These are phyloP conservation scores for Conomelus anceps DNA, from an alignment of 2,888 invertebrate genomes.

Conservation along the genomic window DNA sequence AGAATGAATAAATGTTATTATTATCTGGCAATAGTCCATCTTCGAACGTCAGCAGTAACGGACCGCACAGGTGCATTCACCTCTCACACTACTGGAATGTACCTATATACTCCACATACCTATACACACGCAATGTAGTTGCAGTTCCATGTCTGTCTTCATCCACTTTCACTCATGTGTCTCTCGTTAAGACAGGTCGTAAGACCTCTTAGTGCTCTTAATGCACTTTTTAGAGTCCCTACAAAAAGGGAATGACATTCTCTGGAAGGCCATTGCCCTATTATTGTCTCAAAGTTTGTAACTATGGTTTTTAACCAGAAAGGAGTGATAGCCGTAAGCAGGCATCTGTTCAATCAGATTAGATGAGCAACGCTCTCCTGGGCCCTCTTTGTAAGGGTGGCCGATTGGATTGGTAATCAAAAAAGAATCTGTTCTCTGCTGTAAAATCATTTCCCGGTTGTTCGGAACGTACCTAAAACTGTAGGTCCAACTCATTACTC, in stretches of 20 bases:
- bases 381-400: too few relatives aligned
- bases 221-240: not conserved
- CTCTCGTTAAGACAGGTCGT: not conserved
- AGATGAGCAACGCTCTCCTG: too few relatives aligned
- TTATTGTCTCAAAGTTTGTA: not conserved
- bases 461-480: too few relatives aligned
- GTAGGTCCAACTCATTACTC: too few relatives aligned
- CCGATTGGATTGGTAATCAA: too few relatives aligned
- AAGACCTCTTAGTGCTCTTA: not conserved
- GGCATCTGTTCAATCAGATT: too few relatives aligned
- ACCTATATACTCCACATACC: not conserved
- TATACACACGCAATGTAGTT: not conserved
- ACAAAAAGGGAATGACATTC: not conserved
- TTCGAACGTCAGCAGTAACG: too few relatives aligned
- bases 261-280: not conserved
- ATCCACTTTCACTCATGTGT: not conserved
- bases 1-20: too few relatives aligned
- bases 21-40: not conserved
- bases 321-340: too few relatives aligned
- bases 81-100: not conserved
- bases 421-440: too few relatives aligned
- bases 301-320: too few relatives aligned
- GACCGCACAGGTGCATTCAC: not conserved
- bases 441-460: too few relatives aligned
- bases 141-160: not conserved